Base-by-base conservation (phyloP, 2,797 vertebrate genomes). In the Helostoma temminkii region DNA sequence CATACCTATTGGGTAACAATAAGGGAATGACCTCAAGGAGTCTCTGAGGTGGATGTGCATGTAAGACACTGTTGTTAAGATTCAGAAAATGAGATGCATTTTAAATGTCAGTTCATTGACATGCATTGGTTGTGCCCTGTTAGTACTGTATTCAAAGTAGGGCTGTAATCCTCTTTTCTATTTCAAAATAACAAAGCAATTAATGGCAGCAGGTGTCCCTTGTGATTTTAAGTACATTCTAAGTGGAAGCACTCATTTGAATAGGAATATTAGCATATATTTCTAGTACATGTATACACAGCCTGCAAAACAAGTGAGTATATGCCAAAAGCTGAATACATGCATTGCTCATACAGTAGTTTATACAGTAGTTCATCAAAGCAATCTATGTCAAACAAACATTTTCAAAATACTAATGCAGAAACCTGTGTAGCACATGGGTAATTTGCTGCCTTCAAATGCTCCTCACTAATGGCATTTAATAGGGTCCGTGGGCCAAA, bases 401-500 rank as follows among this genome's bases (percentile, higher is more conserved):
- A 85, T 66, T 85, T 81, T 65, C 56, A 74, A 86, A 82, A 84
- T 57, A 82, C 78, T 70, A 76, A 78, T 66, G 71, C 63, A 52
- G 63, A 76, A 76, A 83, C 77, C 76, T 65, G 76, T 75, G 79
- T 64, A 65, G 73, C 78, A 73, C 88, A 74, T 76, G 81, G 76
- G 78, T 82, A 89, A 92, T 88, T 87, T 80, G 63, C 85, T 77
- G 78, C 87, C 79, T 88, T 86, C 66, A 79, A 89, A 87, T 61
- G 62, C 75, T 81, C 66, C 71, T 67, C 79, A 42, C 89, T 92
- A 92, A 93, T 88, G 85, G 84, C 82, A 72, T 92, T 82, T 92
- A 93, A 94, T 94, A 91, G 86, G 81, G 88, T 91, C 83, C 34
- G 77, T 83, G 85, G 74, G 90, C 88, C 87, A 88, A 85, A 88